Percentiles rank a stretch among this genome's conserved stretches.
These are phyloP conservation scores for Naso thynnoides DNA, from an alignment of 2,797 vertebrate genomes.

Conservation along the genomic window DNA sequence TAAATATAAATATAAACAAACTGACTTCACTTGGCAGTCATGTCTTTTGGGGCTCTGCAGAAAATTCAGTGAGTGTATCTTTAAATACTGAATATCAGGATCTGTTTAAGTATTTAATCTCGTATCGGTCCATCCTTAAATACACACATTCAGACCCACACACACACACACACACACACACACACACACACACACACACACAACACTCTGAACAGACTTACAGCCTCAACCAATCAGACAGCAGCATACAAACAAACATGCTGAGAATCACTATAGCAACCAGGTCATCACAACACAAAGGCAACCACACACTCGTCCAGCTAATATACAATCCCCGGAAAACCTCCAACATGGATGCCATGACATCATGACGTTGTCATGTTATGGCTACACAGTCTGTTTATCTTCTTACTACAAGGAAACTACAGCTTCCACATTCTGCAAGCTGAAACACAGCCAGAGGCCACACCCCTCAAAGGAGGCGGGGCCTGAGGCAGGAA, in stretches of 20 bases:
- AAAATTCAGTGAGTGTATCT: conserved; percentile 11
- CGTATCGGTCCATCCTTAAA: conserved; percentile 22
- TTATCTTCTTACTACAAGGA: neutral
- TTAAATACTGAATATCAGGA: conserved; percentile 19
- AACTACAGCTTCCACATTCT: neutral
- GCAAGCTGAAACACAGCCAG: neutral
- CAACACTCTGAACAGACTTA: conserved; percentile 6
- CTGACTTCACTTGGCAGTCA: too few relatives aligned
- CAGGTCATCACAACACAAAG: conserved; percentile 68
- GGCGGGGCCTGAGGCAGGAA: neutral
- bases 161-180: conserved; percentile 51
- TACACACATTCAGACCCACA: conserved; percentile 47
- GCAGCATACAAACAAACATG: conserved; percentile 69
- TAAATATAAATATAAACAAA: too few relatives aligned
- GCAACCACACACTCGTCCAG: conserved; percentile 60
- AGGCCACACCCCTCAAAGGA: neutral
- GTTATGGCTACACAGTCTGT: neutral
- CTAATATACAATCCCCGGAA: conserved; percentile 49
- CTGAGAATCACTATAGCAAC: conserved; percentile 68
- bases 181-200: conserved; percentile 53
- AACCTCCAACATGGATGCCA: neutral
- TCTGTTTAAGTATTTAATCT: conserved; percentile 32
- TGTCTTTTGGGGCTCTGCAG: neutral
- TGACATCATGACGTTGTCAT: neutral
- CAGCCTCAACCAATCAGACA: conserved; percentile 49